These are phyloP conservation scores for Clitarchus hookeri DNA, from an alignment of 2,888 invertebrate genomes.

Conservation along the genomic window DNA sequence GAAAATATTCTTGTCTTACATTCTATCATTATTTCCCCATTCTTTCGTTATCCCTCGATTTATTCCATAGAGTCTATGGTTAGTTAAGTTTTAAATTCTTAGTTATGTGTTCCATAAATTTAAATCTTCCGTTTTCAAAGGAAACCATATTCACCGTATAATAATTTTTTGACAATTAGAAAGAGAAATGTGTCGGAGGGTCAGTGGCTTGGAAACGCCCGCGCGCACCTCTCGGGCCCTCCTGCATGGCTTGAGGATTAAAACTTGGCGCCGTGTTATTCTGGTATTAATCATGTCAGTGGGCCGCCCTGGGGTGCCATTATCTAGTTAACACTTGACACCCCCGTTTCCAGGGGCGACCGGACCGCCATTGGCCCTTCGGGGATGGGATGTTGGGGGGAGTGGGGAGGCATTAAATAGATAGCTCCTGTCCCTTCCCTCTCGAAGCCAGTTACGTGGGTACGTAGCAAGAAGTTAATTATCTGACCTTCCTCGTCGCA, in stretches of 20 bases:
- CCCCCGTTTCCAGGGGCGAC: neutral
- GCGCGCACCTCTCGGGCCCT: neutral
- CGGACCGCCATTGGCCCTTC: neutral
- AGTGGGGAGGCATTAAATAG: neutral
- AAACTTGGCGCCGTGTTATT: neutral
- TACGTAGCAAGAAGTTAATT: constrained; percentile 8
- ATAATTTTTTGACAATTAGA: too few species aligned
- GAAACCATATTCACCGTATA: too few species aligned
- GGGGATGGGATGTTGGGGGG: neutral
- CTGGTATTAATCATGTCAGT: constrained; percentile 14
- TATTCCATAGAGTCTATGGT: too few species aligned
- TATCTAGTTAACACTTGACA: constrained; percentile 2
- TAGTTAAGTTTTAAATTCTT: too few species aligned
- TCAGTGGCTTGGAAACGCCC: neutral
- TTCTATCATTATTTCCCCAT: too few species aligned
- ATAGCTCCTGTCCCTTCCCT: neutral
- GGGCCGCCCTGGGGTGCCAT: neutral
- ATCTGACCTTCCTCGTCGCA: neutral
- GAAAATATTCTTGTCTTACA: too few species aligned
- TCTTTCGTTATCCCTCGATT: too few species aligned
- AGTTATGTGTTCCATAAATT: too few species aligned
- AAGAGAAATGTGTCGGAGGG: too few species aligned
- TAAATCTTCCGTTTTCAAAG: too few species aligned
- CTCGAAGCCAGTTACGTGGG: neutral
- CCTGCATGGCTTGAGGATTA: neutral